Percentiles rank a stretch among this genome's conserved stretches.
phyloP scores from a whole-genome alignment of 2,888 invertebrate species.

The Erebia epiphron region DNA sequence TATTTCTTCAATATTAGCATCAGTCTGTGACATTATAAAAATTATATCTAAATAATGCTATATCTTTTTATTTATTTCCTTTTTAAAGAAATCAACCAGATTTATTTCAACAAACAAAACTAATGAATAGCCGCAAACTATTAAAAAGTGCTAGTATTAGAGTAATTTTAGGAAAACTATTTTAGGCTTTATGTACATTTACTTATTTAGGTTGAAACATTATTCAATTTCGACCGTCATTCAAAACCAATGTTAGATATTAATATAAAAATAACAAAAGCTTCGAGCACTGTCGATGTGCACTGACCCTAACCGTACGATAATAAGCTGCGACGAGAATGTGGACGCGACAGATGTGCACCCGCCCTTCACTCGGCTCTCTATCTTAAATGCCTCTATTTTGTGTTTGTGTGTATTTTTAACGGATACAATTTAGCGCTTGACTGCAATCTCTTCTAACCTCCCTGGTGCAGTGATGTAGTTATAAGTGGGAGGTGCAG shows the following conservation, averaged over 20 bases:
- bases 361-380: conserved; percentile 26
- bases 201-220: background rate
- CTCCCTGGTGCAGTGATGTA: background rate
- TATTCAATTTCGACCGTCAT: background rate
- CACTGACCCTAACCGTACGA: conserved; percentile 25
- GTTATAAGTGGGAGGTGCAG: background rate
- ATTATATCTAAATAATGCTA: too few relatives aligned
- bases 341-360: conserved; percentile 36
- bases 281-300: conserved; percentile 16
- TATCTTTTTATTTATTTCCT: too few relatives aligned
- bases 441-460: background rate
- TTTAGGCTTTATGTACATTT: background rate
- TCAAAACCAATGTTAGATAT: background rate
- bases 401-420: background rate
- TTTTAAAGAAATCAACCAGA: too few relatives aligned
- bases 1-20: too few relatives aligned
- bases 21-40: too few relatives aligned
- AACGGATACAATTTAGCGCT: background rate
- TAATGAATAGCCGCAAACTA: too few relatives aligned
- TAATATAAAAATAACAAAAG: conserved; percentile 1
- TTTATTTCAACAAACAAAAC: too few relatives aligned
- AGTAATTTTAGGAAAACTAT: too few relatives aligned
- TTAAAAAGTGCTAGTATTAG: too few relatives aligned
- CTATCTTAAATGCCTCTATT: conserved; percentile 27
- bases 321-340: conserved; percentile 25